These are phyloP conservation scores for Chloromyia formosa DNA, from an alignment of 2,888 invertebrate species.

Conservation along the genomic window DNA sequence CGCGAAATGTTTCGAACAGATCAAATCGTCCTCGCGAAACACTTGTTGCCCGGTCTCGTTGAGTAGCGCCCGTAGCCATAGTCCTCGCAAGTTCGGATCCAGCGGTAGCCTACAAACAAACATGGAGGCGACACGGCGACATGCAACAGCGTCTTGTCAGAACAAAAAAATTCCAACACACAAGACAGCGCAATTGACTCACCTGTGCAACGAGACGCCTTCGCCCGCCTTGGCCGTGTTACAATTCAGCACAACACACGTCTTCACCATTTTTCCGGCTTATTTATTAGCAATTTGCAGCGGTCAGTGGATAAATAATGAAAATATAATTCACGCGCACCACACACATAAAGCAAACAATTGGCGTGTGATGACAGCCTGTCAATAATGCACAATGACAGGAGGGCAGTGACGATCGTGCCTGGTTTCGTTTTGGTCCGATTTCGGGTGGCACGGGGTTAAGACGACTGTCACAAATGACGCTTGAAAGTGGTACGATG, in stretches of 20 bases:
- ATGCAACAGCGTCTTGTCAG: too few species aligned
- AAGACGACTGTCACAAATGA: too few species aligned
- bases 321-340: too few species aligned
- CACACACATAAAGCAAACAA: too few species aligned
- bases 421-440: too few species aligned
- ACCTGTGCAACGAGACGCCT: constrained; percentile 37
- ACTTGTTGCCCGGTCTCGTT: constrained; percentile 40
- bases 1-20: constrained; percentile 45
- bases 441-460: too few species aligned
- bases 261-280: constrained; percentile 15
- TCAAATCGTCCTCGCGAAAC: constrained; percentile 39
- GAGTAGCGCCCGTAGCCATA: constrained; percentile 38
- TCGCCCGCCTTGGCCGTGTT: constrained; percentile 44
- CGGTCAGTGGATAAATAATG: background rate
- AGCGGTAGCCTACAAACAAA: constrained; percentile 31
- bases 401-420: too few species aligned
- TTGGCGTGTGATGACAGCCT: too few species aligned
- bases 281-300: background rate
- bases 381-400: too few species aligned
- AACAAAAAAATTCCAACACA: background rate
- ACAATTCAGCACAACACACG: constrained; percentile 33
- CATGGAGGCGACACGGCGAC: too few species aligned
- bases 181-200: background rate
- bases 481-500: too few species aligned
- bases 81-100: constrained; percentile 19